Percentiles rank a stretch among this genome's conserved stretches.
phyloP scores from a whole-genome alignment of 2,888 invertebrate genomes.

The Gymnoscelis rufifasciata region DNA sequence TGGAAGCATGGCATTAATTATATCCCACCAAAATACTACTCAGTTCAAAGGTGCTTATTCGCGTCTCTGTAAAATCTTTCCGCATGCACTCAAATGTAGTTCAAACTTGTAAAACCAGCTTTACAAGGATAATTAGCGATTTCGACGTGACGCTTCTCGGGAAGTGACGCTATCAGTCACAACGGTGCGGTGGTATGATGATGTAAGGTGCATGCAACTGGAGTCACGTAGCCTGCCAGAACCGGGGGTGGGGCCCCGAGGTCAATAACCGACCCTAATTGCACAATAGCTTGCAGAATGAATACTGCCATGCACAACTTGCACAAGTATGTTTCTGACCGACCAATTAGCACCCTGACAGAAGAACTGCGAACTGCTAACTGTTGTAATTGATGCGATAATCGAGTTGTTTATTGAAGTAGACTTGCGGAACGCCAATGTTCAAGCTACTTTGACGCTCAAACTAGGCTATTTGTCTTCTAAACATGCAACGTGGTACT shows the following conservation, averaged over 20 bases:
- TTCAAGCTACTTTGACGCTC: neutral
- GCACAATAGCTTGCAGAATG: constrained; percentile 53
- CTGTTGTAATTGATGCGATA: constrained; percentile 30
- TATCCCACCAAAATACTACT: no score
- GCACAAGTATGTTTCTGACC: constrained; percentile 31
- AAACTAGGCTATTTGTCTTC: neutral
- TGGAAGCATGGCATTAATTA: constrained; percentile 1
- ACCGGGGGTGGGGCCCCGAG: constrained; percentile 43
- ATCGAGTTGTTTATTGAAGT: constrained; percentile 26
- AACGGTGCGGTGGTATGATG: constrained; percentile 47
- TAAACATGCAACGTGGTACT: neutral
- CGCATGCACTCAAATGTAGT: neutral
- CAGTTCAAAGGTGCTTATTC: no score
- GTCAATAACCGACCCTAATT: constrained; percentile 63
- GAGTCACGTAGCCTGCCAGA: constrained; percentile 60
- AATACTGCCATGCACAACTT: constrained; percentile 33
- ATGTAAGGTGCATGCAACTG: constrained; percentile 50
- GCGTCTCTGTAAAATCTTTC: no score
- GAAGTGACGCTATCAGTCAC: constrained; percentile 21
- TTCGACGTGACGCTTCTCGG: no score
- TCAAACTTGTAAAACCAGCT: constrained; percentile 8
- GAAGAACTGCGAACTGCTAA: constrained; percentile 16
- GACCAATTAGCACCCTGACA: constrained; percentile 33
- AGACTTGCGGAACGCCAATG: constrained; percentile 11
- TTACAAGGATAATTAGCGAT: constrained; percentile 13